phyloP scores from a whole-genome alignment of 2,888 invertebrate genomes.

The Sceliomorpha sp. region DNA sequence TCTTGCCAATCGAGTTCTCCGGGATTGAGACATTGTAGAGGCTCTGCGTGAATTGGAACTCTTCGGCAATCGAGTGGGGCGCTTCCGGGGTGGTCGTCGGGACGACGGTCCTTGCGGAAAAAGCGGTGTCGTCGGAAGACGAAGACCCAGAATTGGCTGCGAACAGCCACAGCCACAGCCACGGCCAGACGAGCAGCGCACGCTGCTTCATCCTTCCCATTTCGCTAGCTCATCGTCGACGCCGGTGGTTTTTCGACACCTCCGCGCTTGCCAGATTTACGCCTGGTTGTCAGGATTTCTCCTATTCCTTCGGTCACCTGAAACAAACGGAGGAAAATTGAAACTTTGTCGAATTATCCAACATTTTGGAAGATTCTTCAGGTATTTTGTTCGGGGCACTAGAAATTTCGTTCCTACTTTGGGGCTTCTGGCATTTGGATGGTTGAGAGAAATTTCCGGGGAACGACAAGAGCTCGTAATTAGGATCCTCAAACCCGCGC shows the following conservation, averaged over 20 bases:
- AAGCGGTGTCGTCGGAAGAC: conserved; percentile 51
- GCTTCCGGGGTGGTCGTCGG: conserved; percentile 33
- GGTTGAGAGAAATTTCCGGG: too few relatives aligned
- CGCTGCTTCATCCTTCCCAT: conserved; percentile 76
- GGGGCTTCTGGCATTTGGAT: too few relatives aligned
- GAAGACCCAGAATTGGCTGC: conserved; percentile 69
- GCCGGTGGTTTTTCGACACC: conserved; percentile 23
- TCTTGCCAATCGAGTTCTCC: conserved; percentile 95
- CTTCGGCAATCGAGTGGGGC: conserved; percentile 53
- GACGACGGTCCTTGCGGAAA: conserved; percentile 22
- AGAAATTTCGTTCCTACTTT: too few relatives aligned
- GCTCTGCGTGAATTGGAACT: conserved; percentile 87
- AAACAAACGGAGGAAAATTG: conserved; percentile 8
- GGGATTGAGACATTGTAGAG: conserved; percentile 94
- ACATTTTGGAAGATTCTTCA: too few relatives aligned
- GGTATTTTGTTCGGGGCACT: too few relatives aligned
- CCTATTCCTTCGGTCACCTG: conserved; percentile 36
- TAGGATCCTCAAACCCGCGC: too few relatives aligned
- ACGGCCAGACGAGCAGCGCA: conserved; percentile 74
- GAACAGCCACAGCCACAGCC: conserved; percentile 77
- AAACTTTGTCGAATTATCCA: not conserved
- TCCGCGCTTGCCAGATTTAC: conserved; percentile 3
- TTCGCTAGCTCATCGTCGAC: conserved; percentile 78
- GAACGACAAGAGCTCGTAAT: conserved; percentile 24
- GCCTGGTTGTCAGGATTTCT: not conserved